phyloP scores from a whole-genome alignment of 2,113 vertebrate genomes.

The Pavo muticus region DNA sequence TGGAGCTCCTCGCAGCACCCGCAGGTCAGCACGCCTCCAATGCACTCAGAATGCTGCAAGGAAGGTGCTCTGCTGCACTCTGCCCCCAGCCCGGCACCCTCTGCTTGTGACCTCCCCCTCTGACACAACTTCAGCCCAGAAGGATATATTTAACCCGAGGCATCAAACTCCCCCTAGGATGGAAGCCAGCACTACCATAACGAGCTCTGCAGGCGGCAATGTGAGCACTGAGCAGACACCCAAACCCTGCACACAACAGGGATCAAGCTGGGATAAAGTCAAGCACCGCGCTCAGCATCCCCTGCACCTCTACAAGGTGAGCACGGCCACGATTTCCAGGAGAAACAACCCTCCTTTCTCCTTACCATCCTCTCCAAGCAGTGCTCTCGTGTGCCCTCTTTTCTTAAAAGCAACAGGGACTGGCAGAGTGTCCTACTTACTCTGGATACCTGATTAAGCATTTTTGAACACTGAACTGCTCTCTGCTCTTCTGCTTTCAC shows the following conservation, averaged over 20 bases:
- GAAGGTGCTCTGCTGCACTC: background rate
- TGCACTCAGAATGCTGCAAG: background rate
- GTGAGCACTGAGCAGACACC: accelerated
- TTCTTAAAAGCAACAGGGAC: background rate
- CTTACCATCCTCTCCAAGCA: background rate
- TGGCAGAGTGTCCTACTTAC: slow-evolving; percentile 44
- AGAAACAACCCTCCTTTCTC: background rate
- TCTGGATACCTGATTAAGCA: slow-evolving; percentile 55
- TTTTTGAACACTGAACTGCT: slow-evolving; percentile 1
- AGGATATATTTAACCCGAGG: background rate
- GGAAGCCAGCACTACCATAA: background rate
- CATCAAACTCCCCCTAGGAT: background rate
- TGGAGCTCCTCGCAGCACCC: background rate
- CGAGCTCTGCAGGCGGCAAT: accelerated
- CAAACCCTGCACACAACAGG: accelerated
- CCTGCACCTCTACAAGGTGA: background rate
- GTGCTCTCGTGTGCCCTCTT: background rate
- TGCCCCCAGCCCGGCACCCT: background rate
- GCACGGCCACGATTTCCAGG: background rate
- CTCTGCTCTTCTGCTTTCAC: background rate
- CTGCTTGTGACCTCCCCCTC: background rate
- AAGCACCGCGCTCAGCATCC: background rate
- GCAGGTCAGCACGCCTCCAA: background rate
- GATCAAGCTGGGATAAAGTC: background rate
- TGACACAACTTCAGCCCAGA: background rate